Percentiles rank a stretch among this genome's conserved stretches.
Evolutionary conservation across 2,113 vertebrate species (phyloP).

Genomic region (Plecotus auritus): DNA sequence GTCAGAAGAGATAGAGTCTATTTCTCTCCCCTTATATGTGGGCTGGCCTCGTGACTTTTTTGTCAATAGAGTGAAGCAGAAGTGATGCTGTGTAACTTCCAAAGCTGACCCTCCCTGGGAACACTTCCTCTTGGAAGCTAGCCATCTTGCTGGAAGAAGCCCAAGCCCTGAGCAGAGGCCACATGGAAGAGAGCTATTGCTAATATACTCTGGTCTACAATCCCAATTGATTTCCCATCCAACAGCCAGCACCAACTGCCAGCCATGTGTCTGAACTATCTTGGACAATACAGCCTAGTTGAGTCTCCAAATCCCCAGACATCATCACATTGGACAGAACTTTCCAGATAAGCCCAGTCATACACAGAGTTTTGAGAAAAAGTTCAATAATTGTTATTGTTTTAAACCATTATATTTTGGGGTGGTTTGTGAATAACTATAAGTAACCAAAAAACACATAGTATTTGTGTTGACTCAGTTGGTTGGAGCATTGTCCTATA

Average conservation of each 20-base stretch:
- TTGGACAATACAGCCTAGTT: background rate
- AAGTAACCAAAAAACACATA: background rate
- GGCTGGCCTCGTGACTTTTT: background rate
- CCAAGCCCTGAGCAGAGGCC: background rate
- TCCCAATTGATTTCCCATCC: background rate
- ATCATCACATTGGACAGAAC: background rate
- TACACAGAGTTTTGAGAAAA: background rate
- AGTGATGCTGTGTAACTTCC: background rate
- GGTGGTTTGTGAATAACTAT: background rate
- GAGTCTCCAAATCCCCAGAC: background rate
- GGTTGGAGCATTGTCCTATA: background rate
- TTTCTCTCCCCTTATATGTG: background rate
- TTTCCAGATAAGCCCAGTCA: background rate
- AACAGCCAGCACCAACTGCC: background rate
- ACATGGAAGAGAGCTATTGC: background rate
- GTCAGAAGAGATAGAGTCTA: background rate
- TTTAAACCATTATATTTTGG: background rate
- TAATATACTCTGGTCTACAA: background rate
- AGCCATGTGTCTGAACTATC: background rate
- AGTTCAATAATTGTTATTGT: background rate
- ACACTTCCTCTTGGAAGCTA: background rate
- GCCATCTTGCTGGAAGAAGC: background rate
- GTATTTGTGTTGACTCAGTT: background rate
- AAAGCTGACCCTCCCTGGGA: background rate
- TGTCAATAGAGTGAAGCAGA: background rate